Evolutionary conservation across 2,113 vertebrate species (phyloP).

Genomic region (Rallus limicola): DNA sequence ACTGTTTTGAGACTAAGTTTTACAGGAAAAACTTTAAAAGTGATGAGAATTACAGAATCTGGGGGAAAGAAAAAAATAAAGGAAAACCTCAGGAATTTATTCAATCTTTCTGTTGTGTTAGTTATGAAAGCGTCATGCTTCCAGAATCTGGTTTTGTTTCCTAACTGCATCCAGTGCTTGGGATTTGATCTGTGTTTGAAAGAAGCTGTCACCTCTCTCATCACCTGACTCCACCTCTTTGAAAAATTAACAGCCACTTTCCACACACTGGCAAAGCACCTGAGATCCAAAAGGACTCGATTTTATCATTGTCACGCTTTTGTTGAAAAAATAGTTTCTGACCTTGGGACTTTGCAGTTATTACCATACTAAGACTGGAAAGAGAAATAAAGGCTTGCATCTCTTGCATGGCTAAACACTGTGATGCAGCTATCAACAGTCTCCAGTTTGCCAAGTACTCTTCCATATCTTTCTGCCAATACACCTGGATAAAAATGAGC

Average conservation of each 20-base stretch:
- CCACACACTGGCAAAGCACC: neutral
- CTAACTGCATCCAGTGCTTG: neutral
- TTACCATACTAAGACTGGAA: neutral
- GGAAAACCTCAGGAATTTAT: neutral
- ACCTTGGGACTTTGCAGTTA: neutral
- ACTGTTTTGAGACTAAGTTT: neutral
- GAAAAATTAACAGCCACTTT: slow-evolving; percentile 13
- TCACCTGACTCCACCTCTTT: neutral
- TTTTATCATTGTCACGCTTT: neutral
- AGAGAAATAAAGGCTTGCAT: neutral
- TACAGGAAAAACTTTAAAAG: neutral
- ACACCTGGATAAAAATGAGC: neutral
- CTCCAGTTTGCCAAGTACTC: neutral
- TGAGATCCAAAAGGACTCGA: neutral
- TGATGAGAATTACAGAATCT: neutral
- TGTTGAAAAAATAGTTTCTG: neutral
- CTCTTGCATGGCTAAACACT: neutral
- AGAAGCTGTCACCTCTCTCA: neutral
- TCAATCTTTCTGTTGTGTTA: neutral
- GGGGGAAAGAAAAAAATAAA: neutral
- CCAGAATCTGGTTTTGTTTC: neutral
- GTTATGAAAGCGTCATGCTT: neutral
- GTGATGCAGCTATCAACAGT: neutral
- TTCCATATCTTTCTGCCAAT: neutral
- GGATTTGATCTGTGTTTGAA: neutral